Percentiles rank a stretch among this genome's conserved stretches.
phyloP scores from a whole-genome alignment of 2,888 invertebrate species.

The Clusia tigrina region DNA sequence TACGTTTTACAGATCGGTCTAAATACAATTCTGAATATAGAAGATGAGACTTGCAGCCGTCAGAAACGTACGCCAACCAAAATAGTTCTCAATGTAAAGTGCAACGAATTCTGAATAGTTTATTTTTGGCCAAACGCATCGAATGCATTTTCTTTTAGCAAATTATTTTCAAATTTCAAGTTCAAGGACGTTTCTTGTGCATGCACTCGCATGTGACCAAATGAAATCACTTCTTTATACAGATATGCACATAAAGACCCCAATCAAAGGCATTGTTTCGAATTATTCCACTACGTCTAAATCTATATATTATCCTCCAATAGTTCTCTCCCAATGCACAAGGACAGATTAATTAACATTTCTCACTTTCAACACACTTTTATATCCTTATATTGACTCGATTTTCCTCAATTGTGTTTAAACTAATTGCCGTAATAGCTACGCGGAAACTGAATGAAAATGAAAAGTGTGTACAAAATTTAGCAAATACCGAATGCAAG shows the following conservation, averaged over 20 bases:
- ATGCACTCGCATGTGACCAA: no score
- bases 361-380: not conserved
- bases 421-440: conserved; percentile 27
- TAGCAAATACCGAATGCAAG: not conserved
- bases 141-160: not conserved
- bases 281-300: no score
- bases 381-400: no score
- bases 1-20: not conserved
- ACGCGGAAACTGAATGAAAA: conserved; percentile 22
- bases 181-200: conserved; percentile 12
- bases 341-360: not conserved
- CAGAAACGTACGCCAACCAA: not conserved
- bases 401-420: no score
- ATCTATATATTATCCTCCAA: not conserved
- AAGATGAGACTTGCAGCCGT: not conserved
- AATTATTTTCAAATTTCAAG: conserved; percentile 13
- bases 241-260: no score
- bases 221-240: no score
- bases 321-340: not conserved
- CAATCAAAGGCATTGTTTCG: not conserved
- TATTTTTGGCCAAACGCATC: conserved; percentile 12
- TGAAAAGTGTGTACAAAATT: conserved; percentile 6
- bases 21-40: not conserved
- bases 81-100: not conserved
- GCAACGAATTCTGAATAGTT: not conserved